Evolutionary conservation across 2,888 invertebrate species (phyloP), one percentile per base, ranked within the genome.

Genomic region (Ormyrus nitidulus): DNA sequence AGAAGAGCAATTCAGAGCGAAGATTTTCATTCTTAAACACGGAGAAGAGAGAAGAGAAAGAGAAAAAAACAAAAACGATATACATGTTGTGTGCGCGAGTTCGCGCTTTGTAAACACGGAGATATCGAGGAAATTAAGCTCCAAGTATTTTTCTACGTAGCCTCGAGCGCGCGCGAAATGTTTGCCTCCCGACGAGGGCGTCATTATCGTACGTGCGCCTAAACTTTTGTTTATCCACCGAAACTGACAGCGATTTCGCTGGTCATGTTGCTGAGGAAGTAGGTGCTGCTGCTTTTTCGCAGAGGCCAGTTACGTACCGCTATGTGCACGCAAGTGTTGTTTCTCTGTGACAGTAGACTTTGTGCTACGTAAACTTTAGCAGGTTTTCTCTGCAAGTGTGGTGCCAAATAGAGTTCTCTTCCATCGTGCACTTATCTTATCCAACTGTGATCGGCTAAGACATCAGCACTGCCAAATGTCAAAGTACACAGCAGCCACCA

Each of bases 201-300:
- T 65, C 4, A 13, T 66, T 9, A 34, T 64, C 49, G 54, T 44
- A 34, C 68, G 68, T 59, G 10, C 71, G 85, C 56, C 44, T 49
- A 34, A 64, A 62, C 70, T 69, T 53, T 77, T 77, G 77, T 77
- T 88, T 87, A 88, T 34, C 3, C 4, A 34, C 86, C 85, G 87
- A 86, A 85, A 85, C 85, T 88, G 88, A 88, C 88, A 88, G 87
- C 85, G 84, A 79, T 72, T 81, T 81, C 66, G 75, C 66, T 83
- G 74, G 79, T 58, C 66, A 62, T 70, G 62, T 49, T 53, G 34
- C 34, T 4, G 34, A 34, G 34, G 34, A 34, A 34, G 34, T 34
- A 34, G 34, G 34, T 34, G 44, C 10, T 44, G 61, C 61, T 13
- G 34, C 9, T 61, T 56, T 61, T 34, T 61, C 61, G 61, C 34